Evolutionary conservation across 2,113 vertebrate species (phyloP), one percentile per base, ranked within the genome.

Genomic region (Ceratotherium simum): DNA sequence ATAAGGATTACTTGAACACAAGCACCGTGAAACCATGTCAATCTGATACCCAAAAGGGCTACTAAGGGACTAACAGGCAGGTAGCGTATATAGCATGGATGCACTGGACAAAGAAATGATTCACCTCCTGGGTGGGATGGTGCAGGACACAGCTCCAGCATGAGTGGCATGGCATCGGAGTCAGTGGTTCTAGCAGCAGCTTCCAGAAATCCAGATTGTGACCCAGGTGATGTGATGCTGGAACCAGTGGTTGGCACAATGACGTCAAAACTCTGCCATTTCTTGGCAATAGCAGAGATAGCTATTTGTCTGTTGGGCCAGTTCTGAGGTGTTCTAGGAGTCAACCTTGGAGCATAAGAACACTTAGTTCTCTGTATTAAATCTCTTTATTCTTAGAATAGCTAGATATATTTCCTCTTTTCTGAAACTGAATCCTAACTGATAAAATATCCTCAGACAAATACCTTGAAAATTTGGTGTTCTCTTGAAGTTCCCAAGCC

Each of bases 331-430:
- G 16, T 65, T 69, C 86, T 93, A 54, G 8, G 10, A 82, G 48
- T 92, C 29, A 86, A 1, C 3, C 51, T 64, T 64, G 42, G 29
- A 58, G 4, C 9, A 51, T 5, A 27, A 29, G 54, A 86, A 69
- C n/a, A 78, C 12, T 96, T 73, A 39, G 16, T 23, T 80, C 4
- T 72, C 54, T 76, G 11, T n/a, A 75, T 51, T 94, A 82, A 62
- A 65, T 70, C 20, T 84, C 46, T 86, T 84, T 76, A 54, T 82
- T 92, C 76, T 94, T 89, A 54, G 39, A 89, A 90, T 62, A 76
- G 31, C 36, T 82, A 60, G 79, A 96, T 27, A 18, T 48, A 51
- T 14, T 83, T 39, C 13, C 25, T 1, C 56, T 81, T 75, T 29
- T 48, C 56, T 78, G 13, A 64, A 92, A 94, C 17, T 56, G 31